Evolutionary conservation across 2,797 vertebrate species (phyloP).

Genomic region (Babyrousa celebensis): DNA sequence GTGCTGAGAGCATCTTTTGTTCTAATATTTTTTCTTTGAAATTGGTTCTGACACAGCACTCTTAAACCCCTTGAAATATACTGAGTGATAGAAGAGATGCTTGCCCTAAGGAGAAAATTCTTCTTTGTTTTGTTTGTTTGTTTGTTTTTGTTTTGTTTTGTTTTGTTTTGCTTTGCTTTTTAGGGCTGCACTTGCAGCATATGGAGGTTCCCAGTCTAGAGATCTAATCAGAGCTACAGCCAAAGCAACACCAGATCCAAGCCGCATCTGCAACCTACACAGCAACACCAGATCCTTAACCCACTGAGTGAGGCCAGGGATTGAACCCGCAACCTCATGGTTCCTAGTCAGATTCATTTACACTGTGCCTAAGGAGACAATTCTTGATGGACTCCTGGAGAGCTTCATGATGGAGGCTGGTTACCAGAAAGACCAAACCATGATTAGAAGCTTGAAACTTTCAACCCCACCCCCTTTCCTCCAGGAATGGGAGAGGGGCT

Average conservation of each 20-base stretch:
- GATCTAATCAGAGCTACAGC: too few relatives aligned
- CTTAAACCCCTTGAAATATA: not conserved
- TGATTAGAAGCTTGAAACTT: not conserved
- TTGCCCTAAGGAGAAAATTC: not conserved
- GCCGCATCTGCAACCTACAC: too few relatives aligned
- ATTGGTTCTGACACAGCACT: not conserved
- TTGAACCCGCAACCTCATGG: too few relatives aligned
- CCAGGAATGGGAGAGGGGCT: not conserved
- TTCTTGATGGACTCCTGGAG: not conserved
- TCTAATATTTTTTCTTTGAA: not conserved
- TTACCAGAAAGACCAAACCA: not conserved
- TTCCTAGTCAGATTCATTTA: too few relatives aligned
- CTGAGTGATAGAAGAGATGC: not conserved
- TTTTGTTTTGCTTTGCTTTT: too few relatives aligned
- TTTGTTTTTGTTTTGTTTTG: too few relatives aligned
- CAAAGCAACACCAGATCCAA: too few relatives aligned
- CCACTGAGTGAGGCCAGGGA: too few relatives aligned
- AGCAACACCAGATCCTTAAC: too few relatives aligned
- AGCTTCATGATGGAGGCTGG: not conserved
- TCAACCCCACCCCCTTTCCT: not conserved
- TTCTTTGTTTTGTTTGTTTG: too few relatives aligned
- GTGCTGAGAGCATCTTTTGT: not conserved
- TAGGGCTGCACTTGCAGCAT: too few relatives aligned
- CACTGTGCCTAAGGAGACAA: not conserved
- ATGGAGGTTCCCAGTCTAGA: too few relatives aligned